Evolutionary conservation across 2,113 vertebrate species (phyloP).

Genomic region (Taurulus bubalis): DNA sequence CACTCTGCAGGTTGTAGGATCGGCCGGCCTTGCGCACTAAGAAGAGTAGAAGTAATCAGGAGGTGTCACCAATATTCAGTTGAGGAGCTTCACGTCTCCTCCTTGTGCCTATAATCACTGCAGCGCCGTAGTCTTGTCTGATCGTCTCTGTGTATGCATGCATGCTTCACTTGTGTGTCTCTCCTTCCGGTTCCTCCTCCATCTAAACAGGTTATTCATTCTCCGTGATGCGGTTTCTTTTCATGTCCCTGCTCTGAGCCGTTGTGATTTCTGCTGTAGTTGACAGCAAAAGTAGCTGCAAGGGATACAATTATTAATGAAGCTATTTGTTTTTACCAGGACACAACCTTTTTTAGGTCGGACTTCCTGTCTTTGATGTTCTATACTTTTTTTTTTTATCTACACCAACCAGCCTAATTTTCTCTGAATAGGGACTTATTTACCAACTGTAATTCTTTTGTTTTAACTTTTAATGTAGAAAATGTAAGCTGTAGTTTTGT

Average conservation of each 20-base stretch:
- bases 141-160: slow-evolving; percentile 51
- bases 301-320: background rate
- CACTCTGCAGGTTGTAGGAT: slow-evolving; percentile 55
- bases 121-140: slow-evolving; percentile 11
- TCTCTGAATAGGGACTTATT: background rate
- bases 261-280: background rate
- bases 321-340: background rate
- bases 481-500: background rate
- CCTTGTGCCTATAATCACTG: slow-evolving; percentile 53
- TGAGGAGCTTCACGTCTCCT: slow-evolving; percentile 21
- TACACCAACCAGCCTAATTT: background rate
- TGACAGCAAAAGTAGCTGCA: background rate
- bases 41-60: slow-evolving; percentile 6
- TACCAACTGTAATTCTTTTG: background rate
- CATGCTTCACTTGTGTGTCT: slow-evolving; percentile 34
- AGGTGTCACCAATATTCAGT: slow-evolving; percentile 5
- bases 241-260: background rate
- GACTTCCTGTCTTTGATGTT: slow-evolving; percentile 11
- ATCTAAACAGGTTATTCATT: background rate
- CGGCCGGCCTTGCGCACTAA: slow-evolving; percentile 57
- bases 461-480: slow-evolving; percentile 13
- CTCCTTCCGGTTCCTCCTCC: background rate
- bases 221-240: background rate
- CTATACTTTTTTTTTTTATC: background rate
- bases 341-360: slow-evolving; percentile 5